Base-by-base conservation (phyloP, 2,888 invertebrate genomes). In the Drosophila meridionalis region DNA sequence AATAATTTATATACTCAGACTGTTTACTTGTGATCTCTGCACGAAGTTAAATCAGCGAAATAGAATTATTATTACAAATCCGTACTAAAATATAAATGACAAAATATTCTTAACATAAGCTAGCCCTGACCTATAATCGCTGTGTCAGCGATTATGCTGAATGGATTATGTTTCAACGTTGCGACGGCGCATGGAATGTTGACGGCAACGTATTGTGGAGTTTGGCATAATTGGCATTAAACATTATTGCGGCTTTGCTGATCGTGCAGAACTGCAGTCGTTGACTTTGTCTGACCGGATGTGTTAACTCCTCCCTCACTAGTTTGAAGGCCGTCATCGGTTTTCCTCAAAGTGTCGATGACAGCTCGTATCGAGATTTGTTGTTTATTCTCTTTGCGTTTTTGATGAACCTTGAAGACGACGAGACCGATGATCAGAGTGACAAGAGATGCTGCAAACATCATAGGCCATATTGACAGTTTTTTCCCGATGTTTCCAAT, bases 41-140 rank as follows among this genome's bases (percentile, higher is more conserved):
- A 38, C 38, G 38, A 38, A 38, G 12, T 14, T 4, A 38, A 1
- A 38, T 12, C 38, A 38, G 38, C 14, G 38, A 38, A 38, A 38
- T 12, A 3, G 4, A 38, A 12, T 38, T 38, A 4, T 4, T 12
- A 4, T n/a, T n/a, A n/a, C 42, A 20, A 42, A 42, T 42, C 42
- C 42, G n/a, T 5, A 42, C n/a, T 42, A 2, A 42, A 20, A 7
- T 42, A 20, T 20, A 42, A n/a, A 8, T 0, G 0, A 42, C n/a
- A 42, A 42, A 20, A 20, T 42, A 2, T 42, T 42, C 42, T 42
- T 42, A 42, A 3, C 1, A 1, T 1, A 42, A 7, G 42, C 42
- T 42, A 42, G 42, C 42, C 42, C 42, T 42, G 42, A 42, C n/a
- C n/a, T 42, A 42, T 42, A 42, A 42, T 42, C 42, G 42, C n/a